Conservation (phyloP, 2,888 invertebrate genomes). For the Marasmarcha lunaedactyla region DNA sequence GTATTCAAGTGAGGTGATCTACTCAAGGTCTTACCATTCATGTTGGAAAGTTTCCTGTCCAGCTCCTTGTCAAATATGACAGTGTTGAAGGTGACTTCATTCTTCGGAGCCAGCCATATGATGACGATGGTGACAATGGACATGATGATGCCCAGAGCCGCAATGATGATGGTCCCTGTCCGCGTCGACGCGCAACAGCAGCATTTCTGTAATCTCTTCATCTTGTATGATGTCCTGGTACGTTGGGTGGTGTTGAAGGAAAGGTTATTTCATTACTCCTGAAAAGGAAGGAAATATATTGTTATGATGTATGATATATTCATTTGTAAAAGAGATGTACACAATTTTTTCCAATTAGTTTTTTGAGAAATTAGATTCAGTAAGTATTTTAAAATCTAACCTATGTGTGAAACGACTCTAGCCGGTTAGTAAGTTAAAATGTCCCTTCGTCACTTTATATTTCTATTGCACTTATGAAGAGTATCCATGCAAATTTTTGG, state of each 20-base stretch:
- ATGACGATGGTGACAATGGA: conserved; percentile 77
- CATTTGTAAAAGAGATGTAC: no score
- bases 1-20: no score
- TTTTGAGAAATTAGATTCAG: no score
- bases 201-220: conserved; percentile 73
- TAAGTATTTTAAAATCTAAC: no score
- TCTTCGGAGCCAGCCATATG: conserved; percentile 70
- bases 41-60: conserved; percentile 68
- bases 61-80: conserved; percentile 77
- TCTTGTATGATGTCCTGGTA: conserved; percentile 19
- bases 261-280: neutral
- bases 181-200: conserved; percentile 80
- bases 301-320: neutral
- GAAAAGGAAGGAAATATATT: neutral
- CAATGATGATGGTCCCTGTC: conserved; percentile 80
- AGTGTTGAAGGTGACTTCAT: conserved; percentile 76
- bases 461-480: no score
- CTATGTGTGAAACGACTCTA: no score
- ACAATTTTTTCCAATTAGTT: no score
- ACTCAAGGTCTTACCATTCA: conserved; percentile 75
- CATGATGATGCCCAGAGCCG: conserved; percentile 78
- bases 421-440: no score
- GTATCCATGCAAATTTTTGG: no score
- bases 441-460: no score
- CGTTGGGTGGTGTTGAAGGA: neutral